These are phyloP conservation scores for Xiphias gladius DNA, from an alignment of 2,113 vertebrate genomes.

Conservation along the genomic window DNA sequence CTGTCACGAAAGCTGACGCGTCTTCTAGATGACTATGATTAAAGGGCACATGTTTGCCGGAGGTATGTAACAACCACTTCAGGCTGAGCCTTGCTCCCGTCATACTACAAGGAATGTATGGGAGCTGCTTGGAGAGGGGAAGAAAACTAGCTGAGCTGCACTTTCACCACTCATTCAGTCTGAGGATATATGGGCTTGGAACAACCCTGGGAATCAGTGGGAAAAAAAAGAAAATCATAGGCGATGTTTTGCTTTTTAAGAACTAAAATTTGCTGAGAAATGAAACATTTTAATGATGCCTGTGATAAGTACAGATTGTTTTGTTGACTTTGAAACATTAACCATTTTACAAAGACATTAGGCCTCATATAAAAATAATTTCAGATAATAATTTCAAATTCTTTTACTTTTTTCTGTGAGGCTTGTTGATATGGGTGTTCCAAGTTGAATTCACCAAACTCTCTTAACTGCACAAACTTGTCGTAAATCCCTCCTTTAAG, in stretches of 20 bases:
- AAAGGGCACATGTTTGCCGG: slow-evolving; percentile 65
- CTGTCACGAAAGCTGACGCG: slow-evolving; percentile 53
- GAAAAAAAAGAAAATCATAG: slow-evolving; percentile 30
- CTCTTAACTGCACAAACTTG: not conserved
- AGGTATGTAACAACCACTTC: slow-evolving; percentile 74
- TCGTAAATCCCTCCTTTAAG: not conserved
- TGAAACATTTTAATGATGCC: slow-evolving; percentile 24
- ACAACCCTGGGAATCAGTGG: slow-evolving; percentile 63
- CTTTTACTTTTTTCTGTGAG: too few relatives aligned
- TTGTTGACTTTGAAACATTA: slow-evolving; percentile 7
- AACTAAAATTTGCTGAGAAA: slow-evolving; percentile 36
- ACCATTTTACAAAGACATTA: not conserved
- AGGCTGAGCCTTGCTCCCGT: slow-evolving; percentile 43
- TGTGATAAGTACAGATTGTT: slow-evolving; percentile 20
- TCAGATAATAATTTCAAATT: too few relatives aligned
- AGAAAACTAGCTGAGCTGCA: slow-evolving; percentile 65
- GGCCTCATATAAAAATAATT: not conserved
- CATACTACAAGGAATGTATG: slow-evolving; percentile 72
- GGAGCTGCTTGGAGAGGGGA: slow-evolving; percentile 62
- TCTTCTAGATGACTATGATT: slow-evolving; percentile 71
- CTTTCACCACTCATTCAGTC: slow-evolving; percentile 53
- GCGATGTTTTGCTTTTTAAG: slow-evolving; percentile 42
- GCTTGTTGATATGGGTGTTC: too few relatives aligned
- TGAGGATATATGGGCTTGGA: slow-evolving; percentile 39
- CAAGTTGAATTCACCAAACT: not conserved